Base-by-base conservation (phyloP, 1,140 invertebrate genomes). In the Zeugodacus cucurbitae region DNA sequence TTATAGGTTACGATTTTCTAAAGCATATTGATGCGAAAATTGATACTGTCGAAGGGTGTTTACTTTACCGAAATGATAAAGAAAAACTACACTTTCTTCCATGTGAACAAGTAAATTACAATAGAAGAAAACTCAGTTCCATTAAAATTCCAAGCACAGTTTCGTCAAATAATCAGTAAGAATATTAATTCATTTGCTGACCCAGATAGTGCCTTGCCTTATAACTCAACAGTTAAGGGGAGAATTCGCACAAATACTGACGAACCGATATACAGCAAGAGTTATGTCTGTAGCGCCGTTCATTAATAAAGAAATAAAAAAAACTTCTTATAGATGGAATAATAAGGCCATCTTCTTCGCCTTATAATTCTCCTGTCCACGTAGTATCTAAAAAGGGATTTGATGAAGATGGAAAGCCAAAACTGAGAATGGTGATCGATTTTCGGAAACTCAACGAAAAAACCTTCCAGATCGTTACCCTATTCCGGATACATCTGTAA, bases 401-500 rank as follows among this genome's bases (percentile, higher is more conserved):
- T 32, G 85, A 88, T 32, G 78, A 86, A 32, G n/a, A 88, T 29
- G 82, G 88, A 41, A 88, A 34, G 22, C 88, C 54, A 48, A 88
- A 88, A 32, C 34, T 67, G 54, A 2, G 88, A 64, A 70, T 88
- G 59, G 85, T 88, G 3, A 88, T 91, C 41, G 41, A 44, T 44
- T 44, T 44, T 44, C 41, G 2, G 41, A 44, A 44, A 44, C 7
- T 44, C n/a, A n/a, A n/a, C n/a, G n/a, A n/a, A n/a, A n/a, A n/a
- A n/a, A n/a, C n/a, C n/a, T n/a, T n/a, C 41, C 41, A 10, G 41
- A 44, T 44, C 41, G 41, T 8, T 44, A 44, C 10, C 41, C 41
- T 10, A 44, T 44, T 29, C 90, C 89, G 10, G 87, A 90, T 34
- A 90, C 91, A 34, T 88, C 90, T 14, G 89, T 90, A 54, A 89